Conservation (phyloP, 2,113 vertebrate species). For the Lathamus discolor region DNA sequence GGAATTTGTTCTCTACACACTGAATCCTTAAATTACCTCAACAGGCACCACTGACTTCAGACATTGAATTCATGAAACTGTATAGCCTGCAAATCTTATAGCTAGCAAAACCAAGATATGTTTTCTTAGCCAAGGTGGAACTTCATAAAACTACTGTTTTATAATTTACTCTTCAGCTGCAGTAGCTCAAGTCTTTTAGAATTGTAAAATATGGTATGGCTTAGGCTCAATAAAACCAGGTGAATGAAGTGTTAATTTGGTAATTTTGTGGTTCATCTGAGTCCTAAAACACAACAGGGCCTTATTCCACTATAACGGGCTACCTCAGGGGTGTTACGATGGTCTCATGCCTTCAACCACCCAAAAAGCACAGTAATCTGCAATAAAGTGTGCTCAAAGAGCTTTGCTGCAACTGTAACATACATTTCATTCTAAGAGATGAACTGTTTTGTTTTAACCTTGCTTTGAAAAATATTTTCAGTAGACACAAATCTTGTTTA, state of each 20-base stretch:
- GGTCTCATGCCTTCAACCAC: not conserved
- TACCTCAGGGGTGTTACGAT: not conserved
- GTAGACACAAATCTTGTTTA: not conserved
- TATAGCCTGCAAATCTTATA: not conserved
- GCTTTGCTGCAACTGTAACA: not conserved
- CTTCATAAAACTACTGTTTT: not conserved
- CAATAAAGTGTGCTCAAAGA: not conserved
- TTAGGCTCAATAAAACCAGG: not conserved
- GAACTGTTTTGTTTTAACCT: not conserved
- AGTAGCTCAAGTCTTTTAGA: not conserved
- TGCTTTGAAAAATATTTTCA: not conserved
- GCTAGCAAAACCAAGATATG: not conserved
- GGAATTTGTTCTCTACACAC: not conserved
- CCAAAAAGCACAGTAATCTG: not conserved
- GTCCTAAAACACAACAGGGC: not conserved
- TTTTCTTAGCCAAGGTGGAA: constrained; percentile 15
- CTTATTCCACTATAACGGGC: not conserved
- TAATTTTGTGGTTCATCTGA: constrained; percentile 5
- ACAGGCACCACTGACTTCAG: not conserved
- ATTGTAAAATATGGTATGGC: not conserved
- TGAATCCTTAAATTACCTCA: not conserved
- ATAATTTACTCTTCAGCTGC: constrained; percentile 1
- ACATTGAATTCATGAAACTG: not conserved
- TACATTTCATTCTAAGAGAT: not conserved
- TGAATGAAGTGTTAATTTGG: constrained; percentile 36